These are phyloP conservation scores for Fulica atra DNA, from an alignment of 2,113 vertebrate species.

Conservation along the genomic window DNA sequence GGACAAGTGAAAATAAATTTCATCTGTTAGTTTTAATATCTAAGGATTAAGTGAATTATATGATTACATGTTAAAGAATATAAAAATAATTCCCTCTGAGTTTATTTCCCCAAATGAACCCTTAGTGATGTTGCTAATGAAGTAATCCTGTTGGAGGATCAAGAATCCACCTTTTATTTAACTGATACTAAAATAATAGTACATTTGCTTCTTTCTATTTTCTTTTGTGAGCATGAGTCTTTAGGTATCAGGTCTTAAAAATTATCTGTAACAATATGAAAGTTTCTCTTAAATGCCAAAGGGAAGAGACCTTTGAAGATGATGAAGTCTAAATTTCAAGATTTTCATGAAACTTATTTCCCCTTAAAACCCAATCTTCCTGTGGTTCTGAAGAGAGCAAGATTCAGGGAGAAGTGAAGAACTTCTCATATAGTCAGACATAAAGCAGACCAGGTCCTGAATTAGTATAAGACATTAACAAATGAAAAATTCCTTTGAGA, in stretches of 20 bases:
- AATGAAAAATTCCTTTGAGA: not conserved
- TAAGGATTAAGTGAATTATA: not conserved
- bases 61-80: not conserved
- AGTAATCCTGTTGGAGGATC: not conserved
- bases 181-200: not conserved
- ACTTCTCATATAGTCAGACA: not conserved
- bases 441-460: not conserved
- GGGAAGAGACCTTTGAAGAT: not conserved
- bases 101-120: not conserved
- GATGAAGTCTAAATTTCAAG: not conserved
- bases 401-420: not conserved
- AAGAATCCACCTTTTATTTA: not conserved
- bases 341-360: not conserved
- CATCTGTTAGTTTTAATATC: not conserved
- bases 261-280: not conserved
- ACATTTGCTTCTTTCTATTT: not conserved
- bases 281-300: not conserved
- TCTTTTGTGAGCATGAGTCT: not conserved
- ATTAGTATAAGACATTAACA: not conserved
- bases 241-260: not conserved
- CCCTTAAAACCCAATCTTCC: not conserved
- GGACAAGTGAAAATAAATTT: not conserved
- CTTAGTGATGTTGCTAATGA: not conserved
- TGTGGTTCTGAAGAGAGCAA: not conserved
- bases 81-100: not conserved